Conservation (phyloP, 2,113 vertebrate genomes). For the Eudyptes chrysolophus region DNA sequence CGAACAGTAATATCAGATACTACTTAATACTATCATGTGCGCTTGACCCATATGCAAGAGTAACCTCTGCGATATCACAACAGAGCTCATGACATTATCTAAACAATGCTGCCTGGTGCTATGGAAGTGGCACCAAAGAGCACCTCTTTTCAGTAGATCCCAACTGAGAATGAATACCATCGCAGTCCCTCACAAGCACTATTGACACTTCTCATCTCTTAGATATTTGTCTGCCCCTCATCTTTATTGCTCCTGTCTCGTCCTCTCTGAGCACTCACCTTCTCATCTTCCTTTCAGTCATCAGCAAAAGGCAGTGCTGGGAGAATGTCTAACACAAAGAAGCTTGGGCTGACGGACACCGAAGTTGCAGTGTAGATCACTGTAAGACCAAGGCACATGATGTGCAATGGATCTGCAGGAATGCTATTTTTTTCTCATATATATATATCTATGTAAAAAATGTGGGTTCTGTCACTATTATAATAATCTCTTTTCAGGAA, state of each 20-base stretch:
- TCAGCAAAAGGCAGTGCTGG: neutral
- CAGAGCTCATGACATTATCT: neutral
- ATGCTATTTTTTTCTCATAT: no score
- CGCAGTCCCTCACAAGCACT: neutral
- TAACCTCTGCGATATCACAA: neutral
- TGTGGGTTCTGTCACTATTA: neutral
- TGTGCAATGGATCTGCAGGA: neutral
- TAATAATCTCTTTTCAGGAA: neutral
- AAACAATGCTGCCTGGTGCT: neutral
- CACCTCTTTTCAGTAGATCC: neutral
- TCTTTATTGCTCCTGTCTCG: neutral
- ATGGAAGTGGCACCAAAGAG: neutral
- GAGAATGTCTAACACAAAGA: neutral
- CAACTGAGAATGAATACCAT: neutral
- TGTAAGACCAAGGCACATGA: neutral
- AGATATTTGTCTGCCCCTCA: rapidly evolving
- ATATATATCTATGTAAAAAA: neutral
- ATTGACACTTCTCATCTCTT: neutral
- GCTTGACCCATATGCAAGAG: neutral
- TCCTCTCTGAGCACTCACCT: neutral
- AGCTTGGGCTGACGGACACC: neutral
- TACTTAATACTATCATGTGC: no score
- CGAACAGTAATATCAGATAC: neutral
- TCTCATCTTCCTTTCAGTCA: neutral
- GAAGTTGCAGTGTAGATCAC: neutral